Base-by-base conservation (phyloP, 2,113 vertebrate species). In the Lepisosteus osseus region DNA sequence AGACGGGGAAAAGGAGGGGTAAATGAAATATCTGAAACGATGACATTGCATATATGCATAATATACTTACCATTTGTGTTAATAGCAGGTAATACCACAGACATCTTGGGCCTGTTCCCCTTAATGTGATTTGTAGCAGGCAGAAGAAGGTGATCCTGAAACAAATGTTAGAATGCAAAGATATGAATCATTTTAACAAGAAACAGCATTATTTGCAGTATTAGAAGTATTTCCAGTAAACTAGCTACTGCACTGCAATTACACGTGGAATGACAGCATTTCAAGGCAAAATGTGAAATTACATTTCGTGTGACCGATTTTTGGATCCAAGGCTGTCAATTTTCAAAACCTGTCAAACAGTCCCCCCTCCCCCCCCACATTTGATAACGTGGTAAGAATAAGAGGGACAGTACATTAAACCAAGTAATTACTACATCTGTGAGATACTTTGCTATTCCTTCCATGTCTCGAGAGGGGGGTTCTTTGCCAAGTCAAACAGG, bases 61-160 rank as follows among this genome's bases (percentile, higher is more conserved):
- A 0, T 55, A 55, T 54, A 84, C 96, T 94, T 89, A 96, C 97
- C 97, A 62, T 95, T 95, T 83, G 96, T 89, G 82, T 98, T 97
- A 83, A 97, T 91, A 69, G 97, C 96, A 79, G 96, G 97, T 80
- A 98, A 83, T 67, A 98, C 90, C 81, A 99, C 83, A 11, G 97
- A 98, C 95, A 99, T 98, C 90, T 98, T 98, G 68, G 97, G 96
- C 76, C 95, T 93, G 64, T 93, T 91, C 79, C 96, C 96, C 91
- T 98, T 98, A 86, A 96, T 98, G 86, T 97, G 94, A 76, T 87
- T 94, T 56, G 95, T 98, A 76, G 97, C 97, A 80, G 96, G 97
- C 84, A 98, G 77, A 4, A 99, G 88, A 62, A 99, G 92, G 84
- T 99, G 95, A 87, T 98, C 97, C 97, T 99, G 85, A 71, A 83